These are phyloP conservation scores for Actinia tenebrosa DNA, from an alignment of 64 coral and sea anemone genomes.

Conservation along the genomic window DNA sequence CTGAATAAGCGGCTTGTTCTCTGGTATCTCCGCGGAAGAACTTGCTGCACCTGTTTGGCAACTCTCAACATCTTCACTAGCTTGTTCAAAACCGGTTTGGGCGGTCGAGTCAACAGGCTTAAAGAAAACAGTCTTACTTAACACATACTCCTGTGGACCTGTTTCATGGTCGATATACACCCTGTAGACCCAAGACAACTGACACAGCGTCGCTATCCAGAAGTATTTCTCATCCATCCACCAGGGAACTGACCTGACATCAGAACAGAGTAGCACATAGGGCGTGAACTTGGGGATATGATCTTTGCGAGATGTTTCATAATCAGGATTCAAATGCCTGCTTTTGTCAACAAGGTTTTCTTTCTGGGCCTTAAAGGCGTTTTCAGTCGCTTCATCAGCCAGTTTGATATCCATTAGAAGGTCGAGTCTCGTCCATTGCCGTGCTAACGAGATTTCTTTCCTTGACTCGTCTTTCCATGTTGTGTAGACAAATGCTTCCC, in stretches of 20 bases:
- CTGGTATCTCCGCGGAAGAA: neutral
- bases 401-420: slow-evolving; percentile 20
- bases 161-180: slow-evolving; percentile 1
- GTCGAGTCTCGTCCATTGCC: neutral
- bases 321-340: slow-evolving; percentile 15
- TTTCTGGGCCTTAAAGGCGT: slow-evolving; percentile 20
- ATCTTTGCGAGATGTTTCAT: neutral
- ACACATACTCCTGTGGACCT: neutral
- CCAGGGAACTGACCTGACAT: neutral
- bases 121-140: slow-evolving; percentile 33
- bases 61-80: neutral
- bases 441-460: neutral
- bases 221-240: slow-evolving; percentile 50
- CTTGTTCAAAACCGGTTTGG: slow-evolving; percentile 15
- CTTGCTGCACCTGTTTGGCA: neutral
- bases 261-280: slow-evolving; percentile 21
- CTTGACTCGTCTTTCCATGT: slow-evolving; percentile 26
- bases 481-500: slow-evolving; percentile 32
- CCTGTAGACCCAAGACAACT: slow-evolving; percentile 52
- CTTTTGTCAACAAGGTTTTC: slow-evolving; percentile 13
- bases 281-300: slow-evolving; percentile 8
- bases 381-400: neutral
- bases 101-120: neutral
- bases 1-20: neutral
- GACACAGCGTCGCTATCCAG: slow-evolving; percentile 32